Evolutionary conservation across 2,113 vertebrate genomes (phyloP).

Genomic region (Gallinago jamesoni): DNA sequence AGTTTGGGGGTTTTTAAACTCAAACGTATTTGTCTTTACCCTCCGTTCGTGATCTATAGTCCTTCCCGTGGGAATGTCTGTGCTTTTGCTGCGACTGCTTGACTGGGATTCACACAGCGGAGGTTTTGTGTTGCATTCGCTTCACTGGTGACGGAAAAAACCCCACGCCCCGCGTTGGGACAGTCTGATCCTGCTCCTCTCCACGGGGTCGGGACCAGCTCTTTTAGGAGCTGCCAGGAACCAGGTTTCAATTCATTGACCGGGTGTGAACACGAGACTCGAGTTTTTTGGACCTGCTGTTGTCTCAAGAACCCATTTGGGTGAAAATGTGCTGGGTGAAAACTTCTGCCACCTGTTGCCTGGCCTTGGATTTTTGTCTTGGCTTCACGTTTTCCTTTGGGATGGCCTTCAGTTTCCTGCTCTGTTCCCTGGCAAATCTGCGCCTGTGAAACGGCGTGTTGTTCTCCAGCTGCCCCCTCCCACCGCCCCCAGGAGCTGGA

Average conservation of each 20-base stretch:
- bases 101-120: not conserved
- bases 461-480: not conserved
- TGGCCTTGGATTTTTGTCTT: not conserved
- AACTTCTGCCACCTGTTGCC: not conserved
- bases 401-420: fast-evolving
- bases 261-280: not conserved
- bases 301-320: not conserved
- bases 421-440: not conserved
- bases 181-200: not conserved
- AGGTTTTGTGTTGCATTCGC: not conserved
- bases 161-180: fast-evolving
- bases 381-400: not conserved
- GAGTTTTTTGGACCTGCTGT: not conserved
- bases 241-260: not conserved
- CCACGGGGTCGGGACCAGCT: fast-evolving
- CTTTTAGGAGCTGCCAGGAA: not conserved
- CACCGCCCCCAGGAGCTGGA: not conserved
- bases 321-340: not conserved
- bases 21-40: not conserved
- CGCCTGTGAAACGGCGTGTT: fast-evolving
- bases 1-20: not conserved
- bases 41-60: fast-evolving
- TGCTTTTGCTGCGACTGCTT: not conserved
- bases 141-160: not conserved
- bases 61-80: not conserved